Base-by-base conservation (phyloP, 2,113 vertebrate genomes). In the Sinocyclocheilus anshuiensis region DNA sequence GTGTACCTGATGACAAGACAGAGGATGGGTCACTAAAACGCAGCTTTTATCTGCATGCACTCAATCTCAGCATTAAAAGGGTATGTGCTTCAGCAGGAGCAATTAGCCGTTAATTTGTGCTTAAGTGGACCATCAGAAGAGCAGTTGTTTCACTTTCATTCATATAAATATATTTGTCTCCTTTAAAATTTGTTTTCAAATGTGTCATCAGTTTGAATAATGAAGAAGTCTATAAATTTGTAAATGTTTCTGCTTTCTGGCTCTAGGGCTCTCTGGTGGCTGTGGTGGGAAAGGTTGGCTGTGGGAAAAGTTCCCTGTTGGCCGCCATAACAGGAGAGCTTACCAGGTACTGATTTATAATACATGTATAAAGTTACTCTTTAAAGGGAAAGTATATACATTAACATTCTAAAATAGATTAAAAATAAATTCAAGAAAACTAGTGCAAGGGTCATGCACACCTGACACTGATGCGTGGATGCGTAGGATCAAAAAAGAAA, bases 271-370 rank as follows among this genome's bases (percentile, higher is more conserved):
- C 93, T 45, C 93, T 99, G 76, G 94, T 98, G 1, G 98, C 95
- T 0, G 94, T 99, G 81, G 96, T 99, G 86, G 98, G 98, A 12
- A 98, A 97, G 86, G 97, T 99, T 0, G 98, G 98, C 88, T 97
- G 96, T 87, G 98, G 98, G 33, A 99, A 99, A 92, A 99, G 96
- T 71, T 96, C 97, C 2, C 90, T 99, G 63, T 91, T 99, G 90
- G 95, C 97, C 4, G 97, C 97, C 22, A 92, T 99, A 55, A 93
- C 96, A 4, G 98, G 97, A 91, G 97, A 99, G 75, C 96, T 99
- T 72, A 94, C 90, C 93, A 97, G 97, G 98, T 99, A 95, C 92
- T 76, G 83, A 88, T 15, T 36, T 3, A 16, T 20, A n/a, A 2
- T 48, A 13, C 3, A 69, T 67, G 13, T 67, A 67, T 29, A 6